phyloP scores from a whole-genome alignment of 2,113 vertebrate species.

The Hippocampus guttulatus region DNA sequence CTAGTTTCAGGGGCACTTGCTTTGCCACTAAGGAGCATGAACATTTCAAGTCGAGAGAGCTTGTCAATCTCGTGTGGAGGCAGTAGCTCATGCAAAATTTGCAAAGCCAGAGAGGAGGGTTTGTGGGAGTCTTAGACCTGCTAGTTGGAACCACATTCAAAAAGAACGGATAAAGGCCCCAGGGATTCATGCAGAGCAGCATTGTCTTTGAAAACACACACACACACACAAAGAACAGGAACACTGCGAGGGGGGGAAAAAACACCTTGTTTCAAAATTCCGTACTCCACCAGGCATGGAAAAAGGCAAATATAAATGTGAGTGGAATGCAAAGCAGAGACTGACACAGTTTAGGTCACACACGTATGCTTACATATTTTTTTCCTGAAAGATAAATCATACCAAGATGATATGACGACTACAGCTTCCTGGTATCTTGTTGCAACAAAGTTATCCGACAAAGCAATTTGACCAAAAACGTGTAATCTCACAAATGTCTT shows the following conservation, averaged over 20 bases:
- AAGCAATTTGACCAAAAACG: neutral
- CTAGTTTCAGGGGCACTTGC: neutral
- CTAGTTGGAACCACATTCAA: conserved; percentile 69
- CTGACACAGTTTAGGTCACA: conserved; percentile 49
- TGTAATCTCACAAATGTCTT: neutral
- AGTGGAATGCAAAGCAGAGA: conserved; percentile 63
- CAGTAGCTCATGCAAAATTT: conserved; percentile 68
- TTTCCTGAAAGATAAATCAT: conserved; percentile 28
- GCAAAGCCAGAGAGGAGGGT: conserved; percentile 53
- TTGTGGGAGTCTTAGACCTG: conserved; percentile 52
- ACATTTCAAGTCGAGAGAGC: conserved; percentile 46
- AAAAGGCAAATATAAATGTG: conserved; percentile 56
- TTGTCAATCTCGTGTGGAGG: conserved; percentile 54
- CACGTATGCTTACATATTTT: conserved; percentile 31
- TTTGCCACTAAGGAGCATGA: conserved; percentile 18
- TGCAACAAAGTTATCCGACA: conserved; percentile 4
- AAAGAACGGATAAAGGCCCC: conserved; percentile 66
- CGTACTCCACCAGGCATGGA: conserved; percentile 63
- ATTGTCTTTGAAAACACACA: conserved; percentile 61
- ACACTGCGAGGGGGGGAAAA: conserved; percentile 42
- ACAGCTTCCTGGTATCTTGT: conserved; percentile 25
- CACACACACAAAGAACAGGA: conserved; percentile 25
- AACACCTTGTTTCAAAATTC: conserved; percentile 76
- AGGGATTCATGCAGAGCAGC: conserved; percentile 61
- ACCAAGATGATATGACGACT: conserved; percentile 18